Evolutionary conservation across 1,140 invertebrate genomes (phyloP), one percentile per base, ranked within the genome.

Genomic region (Zaprionus nigranus): DNA sequence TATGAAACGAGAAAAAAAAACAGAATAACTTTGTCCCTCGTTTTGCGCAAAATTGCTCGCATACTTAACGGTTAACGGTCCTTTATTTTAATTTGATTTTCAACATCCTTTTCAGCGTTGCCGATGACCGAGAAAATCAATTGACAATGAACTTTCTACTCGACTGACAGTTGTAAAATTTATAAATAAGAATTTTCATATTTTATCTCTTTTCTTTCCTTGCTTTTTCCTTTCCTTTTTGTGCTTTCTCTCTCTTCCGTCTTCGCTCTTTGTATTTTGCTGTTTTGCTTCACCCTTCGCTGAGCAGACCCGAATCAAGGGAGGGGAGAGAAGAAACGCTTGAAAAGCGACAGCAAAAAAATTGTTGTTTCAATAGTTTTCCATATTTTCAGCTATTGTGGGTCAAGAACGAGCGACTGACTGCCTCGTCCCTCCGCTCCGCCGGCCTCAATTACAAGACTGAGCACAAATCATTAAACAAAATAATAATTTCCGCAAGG

Each of bases 381-480:
- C 72, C 81, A 68, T 79, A 79, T 76, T 75, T 64, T 46, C 40
- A 38, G 26, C 43, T 22, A 66, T 83, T 84, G 75, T 90, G 79
- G 85, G 85, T 88, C 83, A 88, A 90, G 84, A 75, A 65, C 85
- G 53, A 76, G 46, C 43, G 59, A 36, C 43, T 65, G n/a, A n/a
- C n/a, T n/a, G n/a, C n/a, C n/a, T n/a, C n/a, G n/a, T n/a, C n/a
- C n/a, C n/a, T n/a, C n/a, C n/a, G n/a, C n/a, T n/a, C n/a, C n/a
- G 17, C 24, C 68, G 61, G 72, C 76, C 81, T 74, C 85, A 88
- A 88, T 88, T 88, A 90, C 84, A 68, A 85, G 83, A 81, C 79
- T 76, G 88, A 88, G 78, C 84, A 88, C 84, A 88, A 88, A 88
- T 88, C 84, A 88, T 88, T 88, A 90, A 88, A 88, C 84, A 88